phyloP scores from a whole-genome alignment of 1,140 invertebrate species.

The Yoshiicerus persimilis region DNA sequence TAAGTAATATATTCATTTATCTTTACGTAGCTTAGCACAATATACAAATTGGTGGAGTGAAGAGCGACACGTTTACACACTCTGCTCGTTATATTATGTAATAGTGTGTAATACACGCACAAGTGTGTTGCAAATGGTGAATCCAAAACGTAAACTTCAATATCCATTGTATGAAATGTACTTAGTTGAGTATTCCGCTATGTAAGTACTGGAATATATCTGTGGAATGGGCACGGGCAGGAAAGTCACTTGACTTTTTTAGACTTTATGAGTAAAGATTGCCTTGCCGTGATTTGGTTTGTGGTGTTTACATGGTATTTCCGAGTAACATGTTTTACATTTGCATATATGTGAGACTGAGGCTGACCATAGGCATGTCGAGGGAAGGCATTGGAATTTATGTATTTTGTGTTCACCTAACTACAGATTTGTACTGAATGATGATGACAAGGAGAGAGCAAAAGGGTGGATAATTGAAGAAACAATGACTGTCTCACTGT shows the following conservation, averaged over 20 bases:
- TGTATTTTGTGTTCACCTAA: slow-evolving; percentile 5
- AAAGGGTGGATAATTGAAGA: slow-evolving; percentile 20
- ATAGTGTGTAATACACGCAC: not conserved
- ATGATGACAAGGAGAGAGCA: slow-evolving; percentile 7
- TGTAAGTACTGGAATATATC: not conserved
- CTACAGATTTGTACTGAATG: slow-evolving; percentile 12
- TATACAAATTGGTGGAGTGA: not conserved
- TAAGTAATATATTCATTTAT: not conserved
- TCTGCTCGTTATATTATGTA: not conserved
- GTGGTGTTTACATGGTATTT: not conserved
- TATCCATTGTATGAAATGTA: not conserved
- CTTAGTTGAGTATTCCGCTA: not conserved
- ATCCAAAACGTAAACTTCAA: not conserved
- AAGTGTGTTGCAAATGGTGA: not conserved
- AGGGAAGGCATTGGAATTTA: not conserved
- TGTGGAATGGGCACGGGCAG: not conserved
- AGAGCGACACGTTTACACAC: not conserved
- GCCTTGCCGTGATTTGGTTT: not conserved
- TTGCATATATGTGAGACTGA: not conserved
- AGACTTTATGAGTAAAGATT: not conserved
- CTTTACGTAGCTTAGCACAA: not conserved
- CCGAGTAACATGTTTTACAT: not conserved
- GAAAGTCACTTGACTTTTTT: slow-evolving; percentile 10
- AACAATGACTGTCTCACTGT: slow-evolving; percentile 12
- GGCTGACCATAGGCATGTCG: not conserved